A percentile compares a stretch with the other conserved stretches of the same genome.
Evolutionary conservation across 2,888 invertebrate species (phyloP).

Genomic region (Cloeon dipterum): DNA sequence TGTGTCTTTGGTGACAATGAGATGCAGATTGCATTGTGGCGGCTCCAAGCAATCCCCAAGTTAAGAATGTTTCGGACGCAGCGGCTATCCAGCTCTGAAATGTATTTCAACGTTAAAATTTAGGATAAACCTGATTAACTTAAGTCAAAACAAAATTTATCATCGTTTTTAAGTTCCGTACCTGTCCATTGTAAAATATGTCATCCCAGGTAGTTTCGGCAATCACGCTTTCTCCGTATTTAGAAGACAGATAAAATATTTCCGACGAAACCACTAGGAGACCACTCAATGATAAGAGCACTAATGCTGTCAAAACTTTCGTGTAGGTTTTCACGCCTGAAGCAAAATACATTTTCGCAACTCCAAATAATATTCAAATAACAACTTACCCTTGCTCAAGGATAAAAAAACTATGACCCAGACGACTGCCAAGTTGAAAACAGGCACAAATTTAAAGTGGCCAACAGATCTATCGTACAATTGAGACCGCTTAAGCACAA

Average conservation of each 20-base stretch:
- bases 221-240: constrained; percentile 34
- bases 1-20: constrained; percentile 11
- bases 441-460: constrained; percentile 61
- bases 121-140: background rate
- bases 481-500: constrained; percentile 46
- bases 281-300: constrained; percentile 52
- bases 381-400: constrained; percentile 46
- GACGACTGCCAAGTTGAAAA: constrained; percentile 70
- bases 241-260: constrained; percentile 45
- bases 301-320: constrained; percentile 59
- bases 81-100: constrained; percentile 67
- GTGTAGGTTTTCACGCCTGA: constrained; percentile 55
- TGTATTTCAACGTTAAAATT: no score
- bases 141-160: background rate
- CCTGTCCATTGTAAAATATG: constrained; percentile 62
- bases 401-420: constrained; percentile 80
- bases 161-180: constrained; percentile 19
- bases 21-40: constrained; percentile 39
- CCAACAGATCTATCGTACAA: constrained; percentile 25
- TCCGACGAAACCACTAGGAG: constrained; percentile 50
- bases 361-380: background rate
- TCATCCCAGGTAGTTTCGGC: constrained; percentile 62
- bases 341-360: background rate
- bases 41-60: constrained; percentile 66
- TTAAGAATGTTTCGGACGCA: constrained; percentile 66